Conservation (phyloP, 2,113 vertebrate species). For the Ardeotis arabs region DNA sequence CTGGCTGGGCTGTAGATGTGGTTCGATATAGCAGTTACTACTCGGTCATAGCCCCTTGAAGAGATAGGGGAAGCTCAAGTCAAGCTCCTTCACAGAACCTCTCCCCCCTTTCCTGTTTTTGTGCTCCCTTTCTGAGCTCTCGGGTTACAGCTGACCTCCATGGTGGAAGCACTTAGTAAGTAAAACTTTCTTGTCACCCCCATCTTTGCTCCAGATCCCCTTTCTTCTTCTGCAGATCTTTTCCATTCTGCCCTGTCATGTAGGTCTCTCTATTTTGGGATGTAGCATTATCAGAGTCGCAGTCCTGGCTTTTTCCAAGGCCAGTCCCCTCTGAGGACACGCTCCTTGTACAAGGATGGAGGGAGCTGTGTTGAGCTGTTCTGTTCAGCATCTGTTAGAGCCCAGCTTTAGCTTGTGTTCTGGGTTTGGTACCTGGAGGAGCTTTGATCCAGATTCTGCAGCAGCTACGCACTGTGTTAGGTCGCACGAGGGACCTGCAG, state of each 20-base stretch:
- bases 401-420: neutral
- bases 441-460: neutral
- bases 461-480: accelerated
- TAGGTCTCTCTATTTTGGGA: neutral
- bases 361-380: neutral
- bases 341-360: neutral
- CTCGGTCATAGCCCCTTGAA: neutral
- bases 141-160: neutral
- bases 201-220: neutral
- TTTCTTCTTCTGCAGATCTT: neutral
- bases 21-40: neutral
- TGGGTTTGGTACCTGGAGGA: neutral
- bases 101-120: neutral
- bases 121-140: neutral
- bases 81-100: neutral
- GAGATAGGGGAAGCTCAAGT: neutral
- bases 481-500: accelerated
- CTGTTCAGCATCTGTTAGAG: neutral
- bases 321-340: neutral
- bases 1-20: neutral
- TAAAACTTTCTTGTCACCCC: neutral
- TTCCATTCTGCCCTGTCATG: accelerated
- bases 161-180: neutral
- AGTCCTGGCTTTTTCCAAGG: neutral
- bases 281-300: accelerated